These are phyloP conservation scores for Notechis scutatus DNA, from an alignment of 2,113 vertebrate species.

Conservation along the genomic window DNA sequence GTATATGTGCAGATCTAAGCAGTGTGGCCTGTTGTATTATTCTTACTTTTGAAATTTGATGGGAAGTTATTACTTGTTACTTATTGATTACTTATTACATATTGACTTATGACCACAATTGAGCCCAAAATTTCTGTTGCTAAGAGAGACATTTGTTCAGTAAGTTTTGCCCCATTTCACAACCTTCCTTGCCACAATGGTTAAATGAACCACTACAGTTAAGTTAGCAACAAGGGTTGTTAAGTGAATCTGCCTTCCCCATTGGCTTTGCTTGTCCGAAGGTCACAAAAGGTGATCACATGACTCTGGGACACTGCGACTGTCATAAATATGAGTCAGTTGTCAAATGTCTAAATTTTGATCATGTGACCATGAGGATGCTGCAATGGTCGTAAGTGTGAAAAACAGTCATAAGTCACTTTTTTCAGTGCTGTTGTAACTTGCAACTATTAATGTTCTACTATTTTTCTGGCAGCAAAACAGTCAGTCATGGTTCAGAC, in stretches of 20 bases:
- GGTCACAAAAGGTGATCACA: neutral
- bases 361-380: neutral
- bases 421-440: neutral
- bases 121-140: neutral
- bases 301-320: neutral
- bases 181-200: neutral
- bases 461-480: neutral
- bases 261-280: neutral
- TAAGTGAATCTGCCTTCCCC: neutral
- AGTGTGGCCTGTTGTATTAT: neutral
- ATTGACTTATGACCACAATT: neutral
- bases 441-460: neutral
- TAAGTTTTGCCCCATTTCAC: neutral
- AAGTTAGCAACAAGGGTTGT: neutral
- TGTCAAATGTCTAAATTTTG: neutral
- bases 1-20: neutral
- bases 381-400: neutral
- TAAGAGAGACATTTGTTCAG: neutral
- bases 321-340: neutral
- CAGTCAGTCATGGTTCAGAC: neutral
- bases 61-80: neutral
- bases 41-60: neutral
- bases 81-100: too few species aligned
- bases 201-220: neutral
- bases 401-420: neutral